These are phyloP conservation scores for Euwallacea fornicatus DNA, from an alignment of 1,140 invertebrate species.

Conservation along the genomic window DNA sequence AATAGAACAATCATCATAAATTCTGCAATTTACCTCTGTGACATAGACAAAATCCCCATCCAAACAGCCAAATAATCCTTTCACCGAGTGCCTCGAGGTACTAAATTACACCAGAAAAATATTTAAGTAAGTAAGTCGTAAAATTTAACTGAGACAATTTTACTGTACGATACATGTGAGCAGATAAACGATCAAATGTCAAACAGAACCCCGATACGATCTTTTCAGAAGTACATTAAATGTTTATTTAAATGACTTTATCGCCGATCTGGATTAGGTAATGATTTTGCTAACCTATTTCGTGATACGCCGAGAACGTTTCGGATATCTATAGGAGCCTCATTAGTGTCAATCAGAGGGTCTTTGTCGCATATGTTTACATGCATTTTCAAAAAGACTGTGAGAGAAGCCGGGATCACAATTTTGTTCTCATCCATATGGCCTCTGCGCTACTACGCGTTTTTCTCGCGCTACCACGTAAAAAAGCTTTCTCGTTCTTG, in stretches of 20 bases:
- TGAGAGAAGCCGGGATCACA: no score
- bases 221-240: slow-evolving; percentile 36
- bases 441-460: no score
- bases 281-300: slow-evolving; percentile 34
- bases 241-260: slow-evolving; percentile 37
- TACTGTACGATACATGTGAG: slow-evolving; percentile 23
- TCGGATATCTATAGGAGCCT: neutral
- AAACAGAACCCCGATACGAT: slow-evolving; percentile 33
- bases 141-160: slow-evolving; percentile 14
- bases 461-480: neutral
- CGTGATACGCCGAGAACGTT: neutral
- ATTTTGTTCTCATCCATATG: no score
- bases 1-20: no score
- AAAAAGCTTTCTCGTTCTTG: neutral
- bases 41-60: neutral
- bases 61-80: neutral
- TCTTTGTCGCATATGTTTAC: no score
- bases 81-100: slow-evolving; percentile 8
- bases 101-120: slow-evolving; percentile 21
- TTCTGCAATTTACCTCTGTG: no score
- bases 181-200: slow-evolving; percentile 36
- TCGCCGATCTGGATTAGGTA: slow-evolving; percentile 31
- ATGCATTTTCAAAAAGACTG: no score
- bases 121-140: slow-evolving; percentile 21
- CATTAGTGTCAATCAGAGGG: slow-evolving; percentile 19